A percentile compares a stretch with the other conserved stretches of the same genome.
Conservation (phyloP, 1,140 invertebrate genomes). For the Vanessa tameamea region DNA sequence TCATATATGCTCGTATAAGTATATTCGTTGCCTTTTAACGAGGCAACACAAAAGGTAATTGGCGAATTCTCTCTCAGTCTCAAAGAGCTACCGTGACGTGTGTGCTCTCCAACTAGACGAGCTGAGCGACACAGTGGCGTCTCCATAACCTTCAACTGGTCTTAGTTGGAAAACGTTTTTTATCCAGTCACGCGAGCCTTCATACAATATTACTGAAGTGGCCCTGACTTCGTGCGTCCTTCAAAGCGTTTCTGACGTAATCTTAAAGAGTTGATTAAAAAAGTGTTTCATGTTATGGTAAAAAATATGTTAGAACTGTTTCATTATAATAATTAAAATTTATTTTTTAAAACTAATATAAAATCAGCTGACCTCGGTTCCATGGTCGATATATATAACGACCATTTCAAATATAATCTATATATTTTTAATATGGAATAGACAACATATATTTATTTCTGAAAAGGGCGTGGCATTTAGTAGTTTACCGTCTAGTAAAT, state of each 20-base stretch:
- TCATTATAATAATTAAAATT: background rate
- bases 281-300: conserved; percentile 37
- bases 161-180: conserved; percentile 32
- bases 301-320: background rate
- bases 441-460: conserved; percentile 8
- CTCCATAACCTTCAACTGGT: conserved; percentile 24
- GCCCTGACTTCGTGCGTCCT: conserved; percentile 29
- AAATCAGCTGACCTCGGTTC: too few relatives aligned
- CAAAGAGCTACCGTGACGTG: conserved; percentile 12
- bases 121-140: conserved; percentile 17
- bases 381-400: background rate
- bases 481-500: conserved; percentile 39
- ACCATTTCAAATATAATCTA: background rate
- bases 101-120: conserved; percentile 22
- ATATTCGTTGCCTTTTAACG: conserved; percentile 7
- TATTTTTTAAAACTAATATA: too few relatives aligned
- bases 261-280: conserved; percentile 24
- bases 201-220: conserved; percentile 34
- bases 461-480: conserved; percentile 40
- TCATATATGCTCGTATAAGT: background rate
- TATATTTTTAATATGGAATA: background rate
- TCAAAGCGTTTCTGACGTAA: conserved; percentile 29
- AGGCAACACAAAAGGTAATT: conserved; percentile 20
- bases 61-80: background rate
- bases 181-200: conserved; percentile 30